These are phyloP conservation scores for Taurulus bubalis DNA, from an alignment of 2,113 vertebrate species.

Conservation along the genomic window DNA sequence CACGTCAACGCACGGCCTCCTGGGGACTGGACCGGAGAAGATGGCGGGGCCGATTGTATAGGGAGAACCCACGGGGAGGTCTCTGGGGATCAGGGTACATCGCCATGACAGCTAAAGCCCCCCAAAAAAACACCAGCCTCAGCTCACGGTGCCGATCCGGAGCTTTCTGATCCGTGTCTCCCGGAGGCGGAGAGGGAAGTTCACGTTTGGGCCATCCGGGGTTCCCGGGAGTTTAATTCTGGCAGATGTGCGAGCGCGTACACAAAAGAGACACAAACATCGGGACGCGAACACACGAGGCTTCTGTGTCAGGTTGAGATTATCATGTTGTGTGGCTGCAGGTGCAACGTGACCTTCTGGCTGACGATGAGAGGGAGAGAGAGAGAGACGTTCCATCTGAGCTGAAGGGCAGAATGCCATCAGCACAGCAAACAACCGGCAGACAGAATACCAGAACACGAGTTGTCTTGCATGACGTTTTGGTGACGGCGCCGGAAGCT, in stretches of 20 bases:
- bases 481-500: background rate
- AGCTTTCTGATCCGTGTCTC: conserved; percentile 29
- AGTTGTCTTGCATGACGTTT: background rate
- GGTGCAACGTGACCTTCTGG: conserved; percentile 62
- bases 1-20: conserved; percentile 51
- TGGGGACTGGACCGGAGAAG: conserved; percentile 55
- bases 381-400: conserved; percentile 20
- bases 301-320: conserved; percentile 44
- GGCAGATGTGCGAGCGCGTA: background rate
- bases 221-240: conserved; percentile 33
- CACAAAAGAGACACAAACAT: conserved; percentile 10
- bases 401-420: conserved; percentile 52
- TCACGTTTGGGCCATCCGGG: conserved; percentile 45
- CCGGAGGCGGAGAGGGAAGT: conserved; percentile 41
- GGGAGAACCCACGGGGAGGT: conserved; percentile 46
- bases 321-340: conserved; percentile 57
- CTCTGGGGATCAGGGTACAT: conserved; percentile 45
- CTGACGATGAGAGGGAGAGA: conserved; percentile 31
- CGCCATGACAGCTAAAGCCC: conserved; percentile 53
- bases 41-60: conserved; percentile 39
- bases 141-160: conserved; percentile 32
- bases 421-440: conserved; percentile 17
- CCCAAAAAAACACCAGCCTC: conserved; percentile 38
- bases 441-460: background rate
- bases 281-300: conserved; percentile 9